These are phyloP conservation scores for Dissostichus mawsoni DNA, from an alignment of 2,113 vertebrate genomes.

Conservation along the genomic window DNA sequence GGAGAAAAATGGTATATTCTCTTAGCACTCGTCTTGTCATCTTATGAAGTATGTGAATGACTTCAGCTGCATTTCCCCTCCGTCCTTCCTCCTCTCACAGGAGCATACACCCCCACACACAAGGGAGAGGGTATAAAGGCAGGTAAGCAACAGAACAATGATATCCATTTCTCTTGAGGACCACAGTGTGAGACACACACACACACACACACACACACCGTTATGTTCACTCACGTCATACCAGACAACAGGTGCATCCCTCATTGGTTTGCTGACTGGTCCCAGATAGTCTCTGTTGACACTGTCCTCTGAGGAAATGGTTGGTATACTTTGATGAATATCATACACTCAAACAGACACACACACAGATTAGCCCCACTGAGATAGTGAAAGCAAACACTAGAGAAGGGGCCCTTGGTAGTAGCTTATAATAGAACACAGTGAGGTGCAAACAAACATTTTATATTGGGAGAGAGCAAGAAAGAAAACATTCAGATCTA, in stretches of 20 bases:
- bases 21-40: not conserved
- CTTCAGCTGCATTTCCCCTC: conserved; percentile 10
- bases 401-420: conserved; percentile 3
- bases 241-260: conserved; percentile 42
- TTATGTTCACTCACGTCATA: conserved; percentile 17
- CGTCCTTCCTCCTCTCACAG: not conserved
- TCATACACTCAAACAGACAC: conserved; percentile 18
- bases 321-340: conserved; percentile 29
- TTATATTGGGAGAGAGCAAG: not conserved
- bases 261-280: conserved; percentile 30
- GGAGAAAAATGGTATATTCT: conserved; percentile 10
- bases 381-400: conserved; percentile 36
- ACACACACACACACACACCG: conserved; percentile 5
- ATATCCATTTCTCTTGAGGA: conserved; percentile 32
- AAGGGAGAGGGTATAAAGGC: conserved; percentile 8
- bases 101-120: not conserved
- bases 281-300: conserved; percentile 54
- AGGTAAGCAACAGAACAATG: conserved; percentile 27
- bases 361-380: conserved; percentile 31
- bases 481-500: conserved; percentile 37
- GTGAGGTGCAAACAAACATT: conserved; percentile 10
- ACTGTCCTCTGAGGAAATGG: conserved; percentile 35
- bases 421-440: conserved; percentile 38
- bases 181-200: not conserved
- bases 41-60: conserved; percentile 21